Evolutionary conservation across 2,113 vertebrate genomes (phyloP).

Genomic region (Eurystomus gularis): DNA sequence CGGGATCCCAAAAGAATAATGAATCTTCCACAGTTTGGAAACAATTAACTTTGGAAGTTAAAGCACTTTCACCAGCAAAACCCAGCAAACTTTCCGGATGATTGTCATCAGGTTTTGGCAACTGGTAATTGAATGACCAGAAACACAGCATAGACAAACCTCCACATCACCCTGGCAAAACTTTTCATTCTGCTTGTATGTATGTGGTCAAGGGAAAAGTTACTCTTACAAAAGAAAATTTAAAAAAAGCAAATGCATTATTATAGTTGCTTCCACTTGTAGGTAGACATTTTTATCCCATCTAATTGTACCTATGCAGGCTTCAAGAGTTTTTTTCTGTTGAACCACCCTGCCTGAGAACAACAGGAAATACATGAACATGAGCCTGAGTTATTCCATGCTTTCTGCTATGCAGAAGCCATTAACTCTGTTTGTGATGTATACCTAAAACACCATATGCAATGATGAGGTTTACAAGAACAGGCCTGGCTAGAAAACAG

Average conservation of each 20-base stretch:
- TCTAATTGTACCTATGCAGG: neutral
- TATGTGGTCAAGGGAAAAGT: neutral
- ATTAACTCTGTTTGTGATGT: neutral
- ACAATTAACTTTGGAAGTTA: neutral
- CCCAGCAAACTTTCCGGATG: neutral
- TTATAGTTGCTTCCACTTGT: neutral
- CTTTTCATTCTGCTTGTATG: neutral
- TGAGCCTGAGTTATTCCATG: neutral
- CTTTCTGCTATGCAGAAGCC: neutral
- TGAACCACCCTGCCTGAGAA: neutral
- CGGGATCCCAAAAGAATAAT: neutral
- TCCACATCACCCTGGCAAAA: neutral
- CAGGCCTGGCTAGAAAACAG: neutral
- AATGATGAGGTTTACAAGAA: neutral
- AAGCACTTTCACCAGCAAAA: neutral
- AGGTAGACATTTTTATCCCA: neutral
- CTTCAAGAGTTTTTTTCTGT: neutral
- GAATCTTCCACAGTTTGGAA: neutral
- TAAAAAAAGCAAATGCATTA: neutral
- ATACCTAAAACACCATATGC: neutral
- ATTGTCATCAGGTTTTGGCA: neutral
- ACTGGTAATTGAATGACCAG: neutral
- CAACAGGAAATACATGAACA: neutral
- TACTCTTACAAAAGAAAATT: neutral
- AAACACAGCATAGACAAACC: neutral